These are phyloP conservation scores for Cosmorhoe ocellata DNA, from an alignment of 2,888 invertebrate species.

Conservation along the genomic window DNA sequence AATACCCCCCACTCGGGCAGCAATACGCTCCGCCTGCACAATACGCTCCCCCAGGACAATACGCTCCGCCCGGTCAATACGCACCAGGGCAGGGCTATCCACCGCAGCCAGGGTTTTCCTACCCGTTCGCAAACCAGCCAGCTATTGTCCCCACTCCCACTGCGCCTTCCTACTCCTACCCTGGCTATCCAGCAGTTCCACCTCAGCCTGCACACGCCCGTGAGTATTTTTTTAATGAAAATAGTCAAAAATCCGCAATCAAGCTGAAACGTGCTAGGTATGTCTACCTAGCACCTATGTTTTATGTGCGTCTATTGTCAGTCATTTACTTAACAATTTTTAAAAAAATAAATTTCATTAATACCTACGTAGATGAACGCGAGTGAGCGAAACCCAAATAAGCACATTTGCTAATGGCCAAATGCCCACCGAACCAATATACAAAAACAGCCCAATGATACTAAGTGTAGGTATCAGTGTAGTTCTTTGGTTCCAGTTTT, in stretches of 20 bases:
- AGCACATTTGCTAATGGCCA: too few relatives aligned
- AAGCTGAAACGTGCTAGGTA: too few relatives aligned
- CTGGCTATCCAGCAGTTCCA: constrained; percentile 34
- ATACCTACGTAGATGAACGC: too few relatives aligned
- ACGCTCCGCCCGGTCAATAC: constrained; percentile 33
- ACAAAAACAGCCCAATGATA: too few relatives aligned
- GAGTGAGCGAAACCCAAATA: too few relatives aligned
- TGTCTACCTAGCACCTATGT: too few relatives aligned
- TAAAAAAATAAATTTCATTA: too few relatives aligned
- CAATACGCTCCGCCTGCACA: constrained; percentile 38
- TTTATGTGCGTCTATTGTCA: too few relatives aligned
- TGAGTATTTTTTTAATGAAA: constrained; percentile 27
- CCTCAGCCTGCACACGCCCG: constrained; percentile 42
- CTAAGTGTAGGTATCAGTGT: too few relatives aligned
- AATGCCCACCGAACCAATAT: too few relatives aligned
- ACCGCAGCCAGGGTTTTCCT: constrained; percentile 46
- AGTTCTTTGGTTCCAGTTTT: too few relatives aligned
- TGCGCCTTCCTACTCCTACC: constrained; percentile 40
- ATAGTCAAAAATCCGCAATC: background rate
- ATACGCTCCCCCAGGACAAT: constrained; percentile 36
- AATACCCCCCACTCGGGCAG: constrained; percentile 34
- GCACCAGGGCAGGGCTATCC: constrained; percentile 23
- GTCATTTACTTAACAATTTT: too few relatives aligned
- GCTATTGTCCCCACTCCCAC: constrained; percentile 43
- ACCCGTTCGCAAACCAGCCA: constrained; percentile 37